Evolutionary conservation across 64 coral and sea anemone species (phyloP).

Genomic region (Actinia equina): DNA sequence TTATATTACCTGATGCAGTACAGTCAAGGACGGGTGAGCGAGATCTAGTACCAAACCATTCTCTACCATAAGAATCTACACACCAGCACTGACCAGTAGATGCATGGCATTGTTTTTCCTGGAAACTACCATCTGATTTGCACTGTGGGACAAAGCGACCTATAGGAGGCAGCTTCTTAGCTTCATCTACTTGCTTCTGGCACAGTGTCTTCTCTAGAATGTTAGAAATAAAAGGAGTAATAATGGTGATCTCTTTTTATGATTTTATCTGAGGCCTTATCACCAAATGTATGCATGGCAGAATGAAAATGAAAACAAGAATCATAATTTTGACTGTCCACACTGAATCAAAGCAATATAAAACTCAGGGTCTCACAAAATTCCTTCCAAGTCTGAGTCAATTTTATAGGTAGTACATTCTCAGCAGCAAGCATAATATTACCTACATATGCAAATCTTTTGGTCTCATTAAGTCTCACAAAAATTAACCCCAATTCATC

Average conservation of each 20-base stretch:
- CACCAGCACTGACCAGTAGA: conserved; percentile 94
- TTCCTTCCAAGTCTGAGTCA: no score
- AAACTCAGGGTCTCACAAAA: no score
- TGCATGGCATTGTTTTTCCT: conserved; percentile 61
- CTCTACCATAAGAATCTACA: conserved; percentile 68
- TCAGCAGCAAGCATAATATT: no score
- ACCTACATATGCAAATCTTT: no score
- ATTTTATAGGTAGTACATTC: no score
- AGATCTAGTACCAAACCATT: conserved; percentile 66
- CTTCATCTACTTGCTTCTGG: conserved; percentile 57
- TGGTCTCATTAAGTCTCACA: no score
- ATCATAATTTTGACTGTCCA: no score
- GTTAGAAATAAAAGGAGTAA: not conserved
- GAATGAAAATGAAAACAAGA: no score
- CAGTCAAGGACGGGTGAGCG: conserved; percentile 22
- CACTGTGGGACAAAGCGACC: conserved; percentile 77
- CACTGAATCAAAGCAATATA: no score
- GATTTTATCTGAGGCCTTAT: no score
- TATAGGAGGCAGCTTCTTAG: conserved; percentile 64
- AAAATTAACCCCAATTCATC: no score
- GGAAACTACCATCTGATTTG: conserved; percentile 74
- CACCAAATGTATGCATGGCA: no score
- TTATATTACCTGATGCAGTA: conserved; percentile 21
- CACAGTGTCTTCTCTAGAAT: conserved; percentile 54
- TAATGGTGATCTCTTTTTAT: not conserved